Conservation (phyloP, 2,888 invertebrate species). For the Smittia aterrima region DNA sequence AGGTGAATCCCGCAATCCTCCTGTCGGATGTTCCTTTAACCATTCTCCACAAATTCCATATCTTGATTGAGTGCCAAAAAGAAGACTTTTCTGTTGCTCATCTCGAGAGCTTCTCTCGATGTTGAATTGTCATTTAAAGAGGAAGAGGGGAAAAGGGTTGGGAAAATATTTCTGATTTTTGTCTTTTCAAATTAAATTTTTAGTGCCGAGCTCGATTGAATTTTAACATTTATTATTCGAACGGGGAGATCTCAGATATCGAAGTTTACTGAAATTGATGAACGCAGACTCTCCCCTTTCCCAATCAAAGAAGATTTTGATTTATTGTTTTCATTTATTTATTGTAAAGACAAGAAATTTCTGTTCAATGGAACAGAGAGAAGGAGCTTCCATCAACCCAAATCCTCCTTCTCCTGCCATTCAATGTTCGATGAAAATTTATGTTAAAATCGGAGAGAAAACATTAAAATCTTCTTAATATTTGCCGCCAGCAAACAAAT, state of each 20-base stretch:
- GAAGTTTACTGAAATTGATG: background rate
- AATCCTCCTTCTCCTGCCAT: background rate
- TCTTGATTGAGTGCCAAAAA: slow-evolving; percentile 39
- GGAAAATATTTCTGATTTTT: background rate
- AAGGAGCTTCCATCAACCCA: background rate
- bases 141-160: background rate
- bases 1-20: background rate
- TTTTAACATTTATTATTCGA: slow-evolving; percentile 27
- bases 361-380: slow-evolving; percentile 14
- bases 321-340: slow-evolving; percentile 42
- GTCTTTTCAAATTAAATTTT: slow-evolving; percentile 3
- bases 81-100: slow-evolving; percentile 7
- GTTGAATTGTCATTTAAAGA: slow-evolving; percentile 28
- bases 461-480: slow-evolving; percentile 20
- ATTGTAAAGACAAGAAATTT: slow-evolving; percentile 39
- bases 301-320: slow-evolving; percentile 16
- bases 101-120: background rate
- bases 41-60: slow-evolving; percentile 15
- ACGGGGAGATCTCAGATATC: background rate
- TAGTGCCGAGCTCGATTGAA: background rate
- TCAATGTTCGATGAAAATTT: slow-evolving; percentile 36
- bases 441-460: background rate
- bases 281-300: background rate
- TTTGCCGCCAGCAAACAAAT: slow-evolving; percentile 29
- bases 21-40: slow-evolving; percentile 11